Evolutionary conservation across 2,888 invertebrate species (phyloP), one percentile per base, ranked within the genome.

Genomic region (Campoplex nolae): DNA sequence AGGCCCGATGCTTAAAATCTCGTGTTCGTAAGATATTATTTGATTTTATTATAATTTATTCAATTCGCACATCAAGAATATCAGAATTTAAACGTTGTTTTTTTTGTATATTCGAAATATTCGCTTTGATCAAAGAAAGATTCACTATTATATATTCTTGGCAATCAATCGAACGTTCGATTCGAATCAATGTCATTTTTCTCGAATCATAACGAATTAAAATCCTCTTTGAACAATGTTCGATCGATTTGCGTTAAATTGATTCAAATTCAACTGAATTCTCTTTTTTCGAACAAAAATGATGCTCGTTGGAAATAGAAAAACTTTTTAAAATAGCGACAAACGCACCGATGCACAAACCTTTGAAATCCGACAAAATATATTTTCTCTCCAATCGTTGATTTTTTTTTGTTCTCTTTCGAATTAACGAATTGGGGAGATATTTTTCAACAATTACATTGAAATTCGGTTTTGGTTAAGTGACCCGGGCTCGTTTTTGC

Each of bases 401-500:
- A 13, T 62, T 32, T 62, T 56, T 56, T 56, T 58, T 62, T 62
- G 62, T 32, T 62, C 32, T 62, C 16, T 32, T 32, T 62, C 32
- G 2, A 62, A 62, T 62, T 2, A 32, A 62, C 32, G 16, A 62
- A 62, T 32, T 1, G 32, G 16, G 13, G 2, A 62, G 1, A 16
- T 7, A 16, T 7, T 62, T 32, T 62, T 16, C 62, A 62, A 23
- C 16, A 62, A 62, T 62, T 62, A 16, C 62, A 54, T 42, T 28
- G 42, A 79, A 70, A 79, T 78, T 80, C 62, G 73, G n/a, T 71
- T 56, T 77, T 75, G 83, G 78, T 83, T 76, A 86, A 86, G 80
- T 83, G 80, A 83, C 80, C 71, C 54, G 54, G 28, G 82, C 67
- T 85, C 77, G 73, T 77, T 77, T 74, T 77, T 68, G 32, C 48